Conservation (phyloP, 2,888 invertebrate species). For the Orgyia antiqua region DNA sequence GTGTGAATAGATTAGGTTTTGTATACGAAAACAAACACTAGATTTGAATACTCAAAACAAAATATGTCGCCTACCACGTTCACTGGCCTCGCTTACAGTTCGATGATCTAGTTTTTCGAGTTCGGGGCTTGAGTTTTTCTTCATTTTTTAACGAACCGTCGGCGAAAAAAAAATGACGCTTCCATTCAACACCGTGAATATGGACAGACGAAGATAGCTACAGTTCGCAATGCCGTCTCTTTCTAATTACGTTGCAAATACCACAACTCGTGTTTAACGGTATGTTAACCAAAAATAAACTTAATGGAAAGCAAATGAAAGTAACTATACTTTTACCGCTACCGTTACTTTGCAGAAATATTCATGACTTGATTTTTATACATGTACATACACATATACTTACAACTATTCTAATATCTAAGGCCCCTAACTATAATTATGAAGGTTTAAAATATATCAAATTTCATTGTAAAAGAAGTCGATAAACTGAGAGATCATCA, state of each 20-base stretch:
- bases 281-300: constrained; percentile 51
- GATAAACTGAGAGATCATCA: no score
- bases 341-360: constrained; percentile 39
- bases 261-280: constrained; percentile 46
- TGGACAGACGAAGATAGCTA: constrained; percentile 37
- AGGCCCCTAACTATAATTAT: no score
- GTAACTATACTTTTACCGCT: constrained; percentile 30
- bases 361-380: constrained; percentile 4
- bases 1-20: no score
- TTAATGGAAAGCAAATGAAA: constrained; percentile 57
- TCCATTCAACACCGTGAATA: constrained; percentile 50
- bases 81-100: constrained; percentile 60
- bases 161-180: constrained; percentile 49
- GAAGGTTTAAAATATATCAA: no score
- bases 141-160: constrained; percentile 47
- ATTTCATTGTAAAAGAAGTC: no score
- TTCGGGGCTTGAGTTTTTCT: constrained; percentile 54
- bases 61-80: constrained; percentile 41
- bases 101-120: constrained; percentile 67
- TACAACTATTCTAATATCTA: no score
- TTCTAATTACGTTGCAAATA: constrained; percentile 37
- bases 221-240: constrained; percentile 43
- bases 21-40: no score
- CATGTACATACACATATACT: no score
- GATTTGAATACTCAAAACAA: no score